These are phyloP conservation scores for Margaritifera margaritifera DNA, from an alignment of 2,888 invertebrate species.

Conservation along the genomic window DNA sequence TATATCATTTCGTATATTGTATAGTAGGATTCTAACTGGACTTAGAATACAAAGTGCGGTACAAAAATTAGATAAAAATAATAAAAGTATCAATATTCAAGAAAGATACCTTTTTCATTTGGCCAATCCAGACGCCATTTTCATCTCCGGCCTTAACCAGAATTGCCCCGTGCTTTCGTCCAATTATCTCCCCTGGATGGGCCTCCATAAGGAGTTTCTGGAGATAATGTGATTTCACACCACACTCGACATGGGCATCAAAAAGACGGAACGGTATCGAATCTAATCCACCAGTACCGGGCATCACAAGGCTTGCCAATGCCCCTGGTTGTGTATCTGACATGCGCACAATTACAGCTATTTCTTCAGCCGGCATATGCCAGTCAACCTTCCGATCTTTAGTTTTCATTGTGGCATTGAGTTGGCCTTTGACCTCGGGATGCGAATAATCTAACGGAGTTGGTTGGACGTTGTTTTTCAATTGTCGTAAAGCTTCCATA, in stretches of 20 bases:
- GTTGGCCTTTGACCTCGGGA: background rate
- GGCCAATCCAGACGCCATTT: slow-evolving; percentile 32
- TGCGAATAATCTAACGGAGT: slow-evolving; percentile 9
- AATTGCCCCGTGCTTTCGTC: slow-evolving; percentile 17
- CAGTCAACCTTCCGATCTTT: slow-evolving; percentile 5
- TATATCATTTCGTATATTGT: no score
- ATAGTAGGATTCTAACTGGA: no score
- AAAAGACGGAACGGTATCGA: slow-evolving; percentile 2
- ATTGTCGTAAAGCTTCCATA: background rate
- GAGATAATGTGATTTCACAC: background rate
- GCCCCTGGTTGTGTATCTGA: slow-evolving; percentile 10
- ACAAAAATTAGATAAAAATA: no score
- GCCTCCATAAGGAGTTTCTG: slow-evolving; percentile 4
- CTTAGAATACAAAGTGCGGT: no score
- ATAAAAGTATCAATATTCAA: no score
- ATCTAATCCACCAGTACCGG: background rate
- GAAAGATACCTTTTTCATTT: slow-evolving; percentile 27
- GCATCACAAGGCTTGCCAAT: background rate
- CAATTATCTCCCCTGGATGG: slow-evolving; percentile 18
- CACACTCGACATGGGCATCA: slow-evolving; percentile 7
- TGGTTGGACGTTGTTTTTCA: background rate
- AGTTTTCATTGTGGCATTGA: background rate
- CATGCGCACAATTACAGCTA: slow-evolving; percentile 1
- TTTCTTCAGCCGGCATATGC: slow-evolving; percentile 8
- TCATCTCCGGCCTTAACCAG: slow-evolving; percentile 21